phyloP scores from a whole-genome alignment of 2,888 invertebrate species.

The Omphaloscelis lunosa region DNA sequence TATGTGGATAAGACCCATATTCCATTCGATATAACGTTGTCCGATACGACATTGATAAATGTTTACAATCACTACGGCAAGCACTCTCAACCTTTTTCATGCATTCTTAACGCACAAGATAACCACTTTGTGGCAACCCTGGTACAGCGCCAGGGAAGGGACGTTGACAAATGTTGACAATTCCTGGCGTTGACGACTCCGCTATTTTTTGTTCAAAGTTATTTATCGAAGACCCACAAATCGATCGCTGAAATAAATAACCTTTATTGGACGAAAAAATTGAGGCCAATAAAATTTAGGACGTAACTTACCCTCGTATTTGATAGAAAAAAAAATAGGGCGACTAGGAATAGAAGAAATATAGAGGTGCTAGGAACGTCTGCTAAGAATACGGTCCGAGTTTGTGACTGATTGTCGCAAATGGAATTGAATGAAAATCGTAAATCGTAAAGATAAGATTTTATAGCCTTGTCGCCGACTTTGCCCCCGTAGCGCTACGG shows the following conservation, averaged over 20 bases:
- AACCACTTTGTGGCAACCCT: conserved; percentile 40
- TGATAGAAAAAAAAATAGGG: conserved; percentile 21
- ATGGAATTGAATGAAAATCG: conserved; percentile 53
- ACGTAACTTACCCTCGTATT: neutral
- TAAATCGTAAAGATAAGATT: conserved; percentile 51
- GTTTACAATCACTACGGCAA: conserved; percentile 35
- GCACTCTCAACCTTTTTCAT: conserved; percentile 36
- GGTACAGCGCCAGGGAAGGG: conserved; percentile 28
- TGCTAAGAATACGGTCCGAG: conserved; percentile 23
- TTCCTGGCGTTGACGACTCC: conserved; percentile 49
- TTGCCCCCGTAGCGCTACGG: conserved; percentile 36
- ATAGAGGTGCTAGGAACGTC: conserved; percentile 36
- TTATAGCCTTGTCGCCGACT: conserved; percentile 33
- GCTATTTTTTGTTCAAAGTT: conserved; percentile 44
- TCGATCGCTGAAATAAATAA: conserved; percentile 49
- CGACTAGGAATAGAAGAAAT: conserved; percentile 26
- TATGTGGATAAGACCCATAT: conserved; percentile 5
- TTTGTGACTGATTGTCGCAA: conserved; percentile 45
- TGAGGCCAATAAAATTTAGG: conserved; percentile 23
- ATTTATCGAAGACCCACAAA: conserved; percentile 33
- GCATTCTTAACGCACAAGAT: conserved; percentile 43
- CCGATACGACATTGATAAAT: conserved; percentile 47
- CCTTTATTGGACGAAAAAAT: conserved; percentile 45
- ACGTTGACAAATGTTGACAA: conserved; percentile 68
- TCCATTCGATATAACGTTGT: conserved; percentile 11